A percentile compares a stretch with the other conserved stretches of the same genome.
phyloP scores from a whole-genome alignment of 2,888 invertebrate genomes.

The Harpalus rufipes region DNA sequence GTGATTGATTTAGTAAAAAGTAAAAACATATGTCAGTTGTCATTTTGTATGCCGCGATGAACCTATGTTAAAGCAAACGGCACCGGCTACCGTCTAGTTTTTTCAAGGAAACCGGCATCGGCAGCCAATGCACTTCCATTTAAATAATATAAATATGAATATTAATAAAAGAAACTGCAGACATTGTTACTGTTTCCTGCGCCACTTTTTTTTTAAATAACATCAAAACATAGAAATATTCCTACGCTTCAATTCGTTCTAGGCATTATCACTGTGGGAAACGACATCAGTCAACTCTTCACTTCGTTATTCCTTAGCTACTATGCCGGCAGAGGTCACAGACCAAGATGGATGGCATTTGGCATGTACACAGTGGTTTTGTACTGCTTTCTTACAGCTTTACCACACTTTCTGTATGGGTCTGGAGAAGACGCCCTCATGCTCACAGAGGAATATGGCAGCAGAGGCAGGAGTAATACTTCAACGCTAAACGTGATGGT shows the following conservation, averaged over 20 bases:
- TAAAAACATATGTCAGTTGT: too few species aligned
- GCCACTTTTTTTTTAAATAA: too few species aligned
- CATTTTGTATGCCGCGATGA: too few species aligned
- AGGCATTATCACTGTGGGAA: slow-evolving; percentile 85
- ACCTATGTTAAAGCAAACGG: too few species aligned
- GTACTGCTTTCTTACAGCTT: slow-evolving; percentile 83
- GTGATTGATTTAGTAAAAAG: too few species aligned
- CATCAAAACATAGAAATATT: too few species aligned
- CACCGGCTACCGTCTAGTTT: too few species aligned
- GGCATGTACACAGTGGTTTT: slow-evolving; percentile 81
- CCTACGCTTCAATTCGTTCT: background rate
- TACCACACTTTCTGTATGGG: slow-evolving; percentile 85
- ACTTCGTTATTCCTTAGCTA: slow-evolving; percentile 84
- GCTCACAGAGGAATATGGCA: slow-evolving; percentile 81
- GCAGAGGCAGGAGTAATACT: slow-evolving; percentile 70
- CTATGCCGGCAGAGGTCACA: slow-evolving; percentile 85
- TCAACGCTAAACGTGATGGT: background rate
- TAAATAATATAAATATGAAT: too few species aligned
- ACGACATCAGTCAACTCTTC: slow-evolving; percentile 86
- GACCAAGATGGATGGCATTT: slow-evolving; percentile 86
- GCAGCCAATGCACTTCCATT: too few species aligned
- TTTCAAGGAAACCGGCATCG: too few species aligned
- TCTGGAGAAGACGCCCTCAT: slow-evolving; percentile 83
- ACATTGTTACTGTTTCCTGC: too few species aligned
- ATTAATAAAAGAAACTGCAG: too few species aligned